These are phyloP conservation scores for Aptenodytes patagonicus DNA, from an alignment of 2,113 vertebrate genomes.

Conservation along the genomic window DNA sequence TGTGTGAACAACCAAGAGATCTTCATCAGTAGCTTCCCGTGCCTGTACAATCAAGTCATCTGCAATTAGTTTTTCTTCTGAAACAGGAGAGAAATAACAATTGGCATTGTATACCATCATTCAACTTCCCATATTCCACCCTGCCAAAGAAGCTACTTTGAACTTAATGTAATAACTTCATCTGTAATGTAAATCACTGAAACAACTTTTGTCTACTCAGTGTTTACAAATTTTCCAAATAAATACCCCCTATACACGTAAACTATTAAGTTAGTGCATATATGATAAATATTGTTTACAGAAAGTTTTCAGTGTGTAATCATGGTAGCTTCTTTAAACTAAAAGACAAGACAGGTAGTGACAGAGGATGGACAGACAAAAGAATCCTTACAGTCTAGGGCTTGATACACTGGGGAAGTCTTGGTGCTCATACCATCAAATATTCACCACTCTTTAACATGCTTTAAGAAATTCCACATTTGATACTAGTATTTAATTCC, in stretches of 20 bases:
- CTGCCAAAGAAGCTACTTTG: background rate
- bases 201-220: background rate
- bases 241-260: background rate
- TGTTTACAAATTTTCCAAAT: background rate
- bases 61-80: slow-evolving; percentile 90
- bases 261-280: background rate
- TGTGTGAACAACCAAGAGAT: slow-evolving; percentile 90
- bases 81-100: slow-evolving; percentile 55
- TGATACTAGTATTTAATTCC: background rate
- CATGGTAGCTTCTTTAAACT: background rate
- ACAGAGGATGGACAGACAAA: background rate
- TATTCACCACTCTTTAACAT: background rate
- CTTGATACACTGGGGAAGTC: background rate
- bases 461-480: background rate
- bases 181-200: background rate
- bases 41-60: slow-evolving; percentile 87
- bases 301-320: background rate
- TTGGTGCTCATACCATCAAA: background rate
- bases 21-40: slow-evolving; percentile 89
- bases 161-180: background rate
- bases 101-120: background rate
- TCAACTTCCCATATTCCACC: background rate
- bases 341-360: background rate
- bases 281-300: background rate
- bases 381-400: background rate